A percentile compares a stretch with the other conserved stretches of the same genome.
Conservation (phyloP, 2,113 vertebrate species). For the Petaurus breviceps region DNA sequence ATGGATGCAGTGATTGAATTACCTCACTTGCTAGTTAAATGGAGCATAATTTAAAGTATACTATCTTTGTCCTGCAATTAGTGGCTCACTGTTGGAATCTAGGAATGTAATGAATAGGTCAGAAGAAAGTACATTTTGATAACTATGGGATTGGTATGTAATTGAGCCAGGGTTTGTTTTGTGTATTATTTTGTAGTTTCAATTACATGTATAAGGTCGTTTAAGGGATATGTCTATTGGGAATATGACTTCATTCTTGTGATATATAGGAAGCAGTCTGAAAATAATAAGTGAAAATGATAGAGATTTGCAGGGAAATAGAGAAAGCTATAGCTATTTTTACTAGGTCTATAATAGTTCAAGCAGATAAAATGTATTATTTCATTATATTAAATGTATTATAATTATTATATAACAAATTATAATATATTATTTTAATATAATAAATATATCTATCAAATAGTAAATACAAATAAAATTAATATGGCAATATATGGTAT, state of each 20-base stretch:
- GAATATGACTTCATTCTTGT: background rate
- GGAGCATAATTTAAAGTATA: background rate
- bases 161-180: background rate
- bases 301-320: background rate
- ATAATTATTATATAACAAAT: no score
- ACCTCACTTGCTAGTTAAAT: background rate
- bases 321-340: background rate
- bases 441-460: no score
- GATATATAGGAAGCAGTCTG: background rate
- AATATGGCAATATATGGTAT: background rate
- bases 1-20: background rate
- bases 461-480: no score
- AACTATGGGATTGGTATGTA: background rate
- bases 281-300: background rate
- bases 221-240: conserved; percentile 10
- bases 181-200: background rate
- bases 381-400: no score
- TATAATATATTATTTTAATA: no score
- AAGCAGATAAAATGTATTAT: background rate
- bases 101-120: background rate
- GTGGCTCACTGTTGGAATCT: background rate
- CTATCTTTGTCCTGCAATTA: background rate
- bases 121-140: background rate
- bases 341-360: background rate
- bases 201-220: background rate